These are phyloP conservation scores for Psittacula derbiana DNA, from an alignment of 2,797 vertebrate genomes.

Conservation along the genomic window DNA sequence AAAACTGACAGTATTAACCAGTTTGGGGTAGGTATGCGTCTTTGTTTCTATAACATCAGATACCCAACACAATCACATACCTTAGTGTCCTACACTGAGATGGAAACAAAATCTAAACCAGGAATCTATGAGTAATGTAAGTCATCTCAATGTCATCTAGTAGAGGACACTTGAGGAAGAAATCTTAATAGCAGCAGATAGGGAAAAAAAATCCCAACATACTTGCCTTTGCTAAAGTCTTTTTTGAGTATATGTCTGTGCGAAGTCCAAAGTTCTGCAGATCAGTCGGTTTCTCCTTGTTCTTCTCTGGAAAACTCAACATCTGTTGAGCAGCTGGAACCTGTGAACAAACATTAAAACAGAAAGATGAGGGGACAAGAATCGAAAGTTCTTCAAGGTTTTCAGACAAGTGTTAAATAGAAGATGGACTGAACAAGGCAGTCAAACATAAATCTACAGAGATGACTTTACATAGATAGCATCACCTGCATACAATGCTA, in stretches of 20 bases:
- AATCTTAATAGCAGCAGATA: background rate
- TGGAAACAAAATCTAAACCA: rapidly evolving
- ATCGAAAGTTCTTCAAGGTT: rapidly evolving
- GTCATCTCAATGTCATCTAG: rapidly evolving
- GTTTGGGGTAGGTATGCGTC: rapidly evolving
- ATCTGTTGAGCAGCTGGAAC: constrained; percentile 91
- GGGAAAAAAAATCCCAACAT: background rate
- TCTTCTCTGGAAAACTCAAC: constrained; percentile 91
- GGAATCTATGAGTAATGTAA: background rate
- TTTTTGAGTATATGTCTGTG: constrained; percentile 92
- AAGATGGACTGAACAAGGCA: rapidly evolving
- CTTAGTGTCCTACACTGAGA: rapidly evolving
- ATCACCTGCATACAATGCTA: background rate
- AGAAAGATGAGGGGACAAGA: background rate
- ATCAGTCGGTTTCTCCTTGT: constrained; percentile 92
- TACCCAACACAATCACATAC: background rate
- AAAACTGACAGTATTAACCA: background rate
- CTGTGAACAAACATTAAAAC: constrained; percentile 54
- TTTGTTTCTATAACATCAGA: background rate
- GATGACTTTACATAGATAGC: background rate
- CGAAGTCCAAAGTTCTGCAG: constrained; percentile 95
- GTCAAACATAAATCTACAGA: rapidly evolving
- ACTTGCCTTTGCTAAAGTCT: constrained; percentile 85
- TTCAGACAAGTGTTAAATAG: background rate
- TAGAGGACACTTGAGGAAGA: background rate